Percentiles rank a stretch among this genome's conserved stretches.
phyloP scores from a whole-genome alignment of 2,888 invertebrate genomes.

The Chymomyza fuscimana region DNA sequence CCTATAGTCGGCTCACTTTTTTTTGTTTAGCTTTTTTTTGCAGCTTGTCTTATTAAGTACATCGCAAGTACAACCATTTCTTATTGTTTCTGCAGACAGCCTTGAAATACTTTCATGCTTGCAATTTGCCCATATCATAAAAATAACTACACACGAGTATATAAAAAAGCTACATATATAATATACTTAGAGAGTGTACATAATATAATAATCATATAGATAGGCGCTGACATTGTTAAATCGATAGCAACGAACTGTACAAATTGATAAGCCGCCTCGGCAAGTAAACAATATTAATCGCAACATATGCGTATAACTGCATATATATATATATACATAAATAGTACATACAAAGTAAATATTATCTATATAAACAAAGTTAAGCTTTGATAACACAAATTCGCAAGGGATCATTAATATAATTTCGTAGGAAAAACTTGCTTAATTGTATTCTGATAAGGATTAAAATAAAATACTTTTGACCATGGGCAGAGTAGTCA shows the following conservation, averaged over 20 bases:
- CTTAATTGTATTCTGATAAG: too few relatives aligned
- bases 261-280: conserved; percentile 58
- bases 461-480: too few relatives aligned
- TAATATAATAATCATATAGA: neutral
- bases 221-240: neutral
- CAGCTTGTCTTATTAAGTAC: too few relatives aligned
- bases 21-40: neutral
- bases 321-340: neutral
- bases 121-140: neutral
- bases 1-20: neutral
- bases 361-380: neutral
- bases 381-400: neutral
- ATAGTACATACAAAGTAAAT: too few relatives aligned
- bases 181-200: neutral
- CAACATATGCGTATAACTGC: neutral
- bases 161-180: neutral
- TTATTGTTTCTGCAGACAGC: neutral
- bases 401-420: neutral
- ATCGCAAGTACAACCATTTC: neutral
- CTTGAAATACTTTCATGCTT: neutral
- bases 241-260: conserved; percentile 46
- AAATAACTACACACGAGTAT: neutral
- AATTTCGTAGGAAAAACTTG: too few relatives aligned
- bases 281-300: neutral
- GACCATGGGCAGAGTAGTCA: too few relatives aligned